Conservation (phyloP, 2,113 vertebrate species). For the Symphodus melops region DNA sequence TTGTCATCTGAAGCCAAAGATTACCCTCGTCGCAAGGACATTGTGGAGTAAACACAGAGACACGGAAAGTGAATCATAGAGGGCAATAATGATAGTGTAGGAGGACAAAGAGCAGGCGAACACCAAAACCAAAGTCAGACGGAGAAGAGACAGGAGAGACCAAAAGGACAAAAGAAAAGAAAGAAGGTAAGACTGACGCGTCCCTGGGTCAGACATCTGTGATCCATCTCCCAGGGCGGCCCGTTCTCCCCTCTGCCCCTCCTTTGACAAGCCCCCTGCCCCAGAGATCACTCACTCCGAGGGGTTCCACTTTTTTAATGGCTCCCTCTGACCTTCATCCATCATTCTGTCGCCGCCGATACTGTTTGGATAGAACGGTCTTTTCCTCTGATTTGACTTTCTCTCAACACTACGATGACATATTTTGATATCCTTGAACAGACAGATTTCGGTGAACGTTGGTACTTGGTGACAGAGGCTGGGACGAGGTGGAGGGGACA, state of each 20-base stretch:
- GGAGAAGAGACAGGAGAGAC: constrained; percentile 7
- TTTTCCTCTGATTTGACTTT: background rate
- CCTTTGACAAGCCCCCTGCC: constrained; percentile 23
- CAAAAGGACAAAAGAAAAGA: constrained; percentile 7
- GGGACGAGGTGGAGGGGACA: background rate
- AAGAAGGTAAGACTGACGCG: constrained; percentile 24
- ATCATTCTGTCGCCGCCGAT: constrained; percentile 5
- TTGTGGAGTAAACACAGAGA: constrained; percentile 29
- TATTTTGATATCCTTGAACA: background rate
- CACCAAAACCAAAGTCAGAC: constrained; percentile 13
- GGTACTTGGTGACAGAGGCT: background rate
- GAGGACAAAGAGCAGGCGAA: constrained; percentile 6
- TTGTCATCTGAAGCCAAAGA: constrained; percentile 49
- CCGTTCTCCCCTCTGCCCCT: background rate
- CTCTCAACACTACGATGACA: background rate
- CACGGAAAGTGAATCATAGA: constrained; percentile 36
- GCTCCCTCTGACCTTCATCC: constrained; percentile 38
- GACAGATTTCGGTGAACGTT: background rate
- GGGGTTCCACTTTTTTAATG: constrained; percentile 20
- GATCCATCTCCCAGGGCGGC: constrained; percentile 62
- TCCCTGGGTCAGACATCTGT: constrained; percentile 73
- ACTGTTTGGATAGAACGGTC: background rate
- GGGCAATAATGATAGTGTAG: constrained; percentile 32
- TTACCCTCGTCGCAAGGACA: constrained; percentile 17
- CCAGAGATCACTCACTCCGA: constrained; percentile 36